A percentile compares a stretch with the other conserved stretches of the same genome.
phyloP scores from a whole-genome alignment of 2,797 vertebrate species.

The Pagetopsis macropterus region DNA sequence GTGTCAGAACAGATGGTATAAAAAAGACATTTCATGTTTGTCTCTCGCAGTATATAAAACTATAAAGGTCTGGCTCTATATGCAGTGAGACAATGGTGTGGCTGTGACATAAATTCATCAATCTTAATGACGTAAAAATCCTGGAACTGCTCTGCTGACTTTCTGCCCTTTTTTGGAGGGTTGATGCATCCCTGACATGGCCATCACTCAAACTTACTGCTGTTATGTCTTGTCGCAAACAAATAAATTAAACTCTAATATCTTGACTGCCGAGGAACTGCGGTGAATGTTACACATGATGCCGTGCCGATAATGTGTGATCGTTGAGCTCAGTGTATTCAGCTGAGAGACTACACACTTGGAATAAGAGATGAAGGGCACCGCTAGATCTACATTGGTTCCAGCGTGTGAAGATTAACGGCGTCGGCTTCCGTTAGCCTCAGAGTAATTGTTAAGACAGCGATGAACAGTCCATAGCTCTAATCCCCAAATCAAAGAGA shows the following conservation, averaged over 20 bases:
- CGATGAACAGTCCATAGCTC: conserved; percentile 58
- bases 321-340: conserved; percentile 37
- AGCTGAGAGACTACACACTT: conserved; percentile 33
- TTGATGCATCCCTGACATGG: conserved; percentile 27
- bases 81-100: not conserved
- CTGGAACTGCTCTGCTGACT: conserved; percentile 36
- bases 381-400: conserved; percentile 60
- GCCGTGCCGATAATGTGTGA: conserved; percentile 37
- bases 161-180: conserved; percentile 17
- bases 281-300: conserved; percentile 48
- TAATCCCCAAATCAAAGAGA: conserved; percentile 73
- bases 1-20: conserved; percentile 5
- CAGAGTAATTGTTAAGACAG: conserved; percentile 74
- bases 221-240: conserved; percentile 30
- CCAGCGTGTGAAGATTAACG: conserved; percentile 70
- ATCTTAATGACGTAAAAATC: conserved; percentile 52
- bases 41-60: not conserved
- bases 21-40: conserved; percentile 1
- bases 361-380: conserved; percentile 41
- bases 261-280: conserved; percentile 55
- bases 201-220: conserved; percentile 55
- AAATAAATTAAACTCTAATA: conserved; percentile 62
- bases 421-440: conserved; percentile 72
- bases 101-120: conserved; percentile 45
- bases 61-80: conserved; percentile 15